These are phyloP conservation scores for Serinus canaria DNA, from an alignment of 2,113 vertebrate species.

Conservation along the genomic window DNA sequence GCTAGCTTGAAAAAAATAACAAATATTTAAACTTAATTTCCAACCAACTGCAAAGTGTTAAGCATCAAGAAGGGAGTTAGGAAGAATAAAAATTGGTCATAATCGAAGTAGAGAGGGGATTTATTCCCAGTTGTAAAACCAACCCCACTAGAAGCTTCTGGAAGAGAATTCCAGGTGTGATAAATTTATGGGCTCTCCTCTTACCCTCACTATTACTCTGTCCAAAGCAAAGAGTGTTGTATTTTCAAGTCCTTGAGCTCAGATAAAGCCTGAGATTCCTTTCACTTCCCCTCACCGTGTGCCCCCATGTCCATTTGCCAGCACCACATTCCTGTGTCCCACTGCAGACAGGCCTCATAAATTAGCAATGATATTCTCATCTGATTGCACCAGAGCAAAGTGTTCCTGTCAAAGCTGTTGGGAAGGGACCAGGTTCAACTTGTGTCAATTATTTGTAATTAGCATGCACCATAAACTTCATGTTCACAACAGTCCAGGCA, in stretches of 20 bases:
- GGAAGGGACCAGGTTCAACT: not conserved
- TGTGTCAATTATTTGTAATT: not conserved
- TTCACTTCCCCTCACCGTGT: not conserved
- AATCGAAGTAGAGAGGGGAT: not conserved
- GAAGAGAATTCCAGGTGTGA: not conserved
- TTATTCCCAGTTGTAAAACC: not conserved
- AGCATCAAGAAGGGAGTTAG: not conserved
- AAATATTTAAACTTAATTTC: not conserved
- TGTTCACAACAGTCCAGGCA: not conserved
- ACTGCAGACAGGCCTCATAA: constrained; percentile 31
- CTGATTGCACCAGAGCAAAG: not conserved
- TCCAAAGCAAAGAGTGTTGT: constrained; percentile 1
- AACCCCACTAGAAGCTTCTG: not conserved
- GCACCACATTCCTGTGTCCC: constrained; percentile 26
- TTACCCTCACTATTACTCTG: constrained; percentile 3
- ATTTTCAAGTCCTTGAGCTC: constrained; percentile 29
- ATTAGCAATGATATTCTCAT: not conserved
- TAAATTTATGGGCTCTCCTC: not conserved
- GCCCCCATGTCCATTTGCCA: not conserved
- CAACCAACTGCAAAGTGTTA: not conserved
- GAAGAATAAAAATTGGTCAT: not conserved
- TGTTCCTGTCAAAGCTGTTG: not conserved
- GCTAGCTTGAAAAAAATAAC: not conserved
- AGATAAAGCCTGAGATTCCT: constrained; percentile 15
- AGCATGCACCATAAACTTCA: not conserved